phyloP scores from a whole-genome alignment of 2,888 invertebrate genomes.

The Sinelater perroti region DNA sequence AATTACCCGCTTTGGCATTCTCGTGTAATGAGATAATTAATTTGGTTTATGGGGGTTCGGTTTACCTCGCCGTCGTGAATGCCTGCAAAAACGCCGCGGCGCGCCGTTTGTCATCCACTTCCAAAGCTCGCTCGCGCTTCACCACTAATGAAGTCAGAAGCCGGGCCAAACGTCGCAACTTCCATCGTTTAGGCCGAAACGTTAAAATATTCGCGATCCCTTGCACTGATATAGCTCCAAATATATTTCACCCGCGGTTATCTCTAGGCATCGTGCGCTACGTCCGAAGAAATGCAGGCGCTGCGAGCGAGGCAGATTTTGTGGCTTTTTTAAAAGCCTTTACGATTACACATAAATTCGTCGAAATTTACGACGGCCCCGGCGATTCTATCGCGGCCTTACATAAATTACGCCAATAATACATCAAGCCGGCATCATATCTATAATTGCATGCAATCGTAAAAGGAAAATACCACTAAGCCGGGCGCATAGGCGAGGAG shows the following conservation, averaged over 20 bases:
- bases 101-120: too few relatives aligned
- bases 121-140: too few relatives aligned
- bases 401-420: slow-evolving; percentile 45
- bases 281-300: slow-evolving; percentile 8
- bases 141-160: slow-evolving; percentile 5
- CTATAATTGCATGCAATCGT: slow-evolving; percentile 51
- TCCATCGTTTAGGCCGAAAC: slow-evolving; percentile 4
- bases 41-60: too few relatives aligned
- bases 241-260: slow-evolving; percentile 18
- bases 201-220: slow-evolving; percentile 23
- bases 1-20: too few relatives aligned
- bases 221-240: slow-evolving; percentile 23
- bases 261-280: slow-evolving; percentile 21
- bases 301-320: slow-evolving; percentile 12
- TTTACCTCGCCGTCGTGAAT: too few relatives aligned
- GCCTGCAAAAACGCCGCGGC: too few relatives aligned
- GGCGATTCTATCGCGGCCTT: slow-evolving; percentile 45
- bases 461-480: slow-evolving; percentile 52
- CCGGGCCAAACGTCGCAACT: not conserved
- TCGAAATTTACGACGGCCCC: slow-evolving; percentile 47
- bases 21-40: too few relatives aligned
- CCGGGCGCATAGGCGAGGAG: slow-evolving; percentile 12
- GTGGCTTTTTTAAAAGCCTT: slow-evolving; percentile 22
- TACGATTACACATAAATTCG: slow-evolving; percentile 41
- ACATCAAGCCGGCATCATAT: slow-evolving; percentile 49